Evolutionary conservation across 2,797 vertebrate species (phyloP).

Genomic region (Ctenochaetus hawaiiensis): DNA sequence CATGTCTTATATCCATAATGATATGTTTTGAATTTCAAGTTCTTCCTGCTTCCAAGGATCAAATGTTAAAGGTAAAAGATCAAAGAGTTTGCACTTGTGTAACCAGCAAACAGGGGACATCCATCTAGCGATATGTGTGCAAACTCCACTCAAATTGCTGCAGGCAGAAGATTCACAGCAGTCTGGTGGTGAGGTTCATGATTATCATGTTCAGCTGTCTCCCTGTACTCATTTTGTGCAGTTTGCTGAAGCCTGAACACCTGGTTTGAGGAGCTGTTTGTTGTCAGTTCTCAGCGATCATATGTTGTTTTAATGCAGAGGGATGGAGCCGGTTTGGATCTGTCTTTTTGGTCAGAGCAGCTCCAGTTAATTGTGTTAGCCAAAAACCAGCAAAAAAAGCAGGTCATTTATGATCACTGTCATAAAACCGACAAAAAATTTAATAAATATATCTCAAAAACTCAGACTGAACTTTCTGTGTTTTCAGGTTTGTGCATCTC

Average conservation of each 20-base stretch:
- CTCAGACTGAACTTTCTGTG: neutral
- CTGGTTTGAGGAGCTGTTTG: conserved; percentile 57
- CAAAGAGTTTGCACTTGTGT: conserved; percentile 53
- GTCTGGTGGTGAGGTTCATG: conserved; percentile 44
- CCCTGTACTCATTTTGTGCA: conserved; percentile 40
- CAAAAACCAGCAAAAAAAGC: conserved; percentile 15
- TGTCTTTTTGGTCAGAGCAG: conserved; percentile 28
- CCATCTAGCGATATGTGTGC: conserved; percentile 69
- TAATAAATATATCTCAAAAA: neutral
- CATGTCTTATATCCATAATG: conserved; percentile 66
- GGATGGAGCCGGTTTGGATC: neutral
- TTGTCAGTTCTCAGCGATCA: conserved; percentile 24
- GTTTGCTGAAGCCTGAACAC: conserved; percentile 49
- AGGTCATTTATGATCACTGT: neutral
- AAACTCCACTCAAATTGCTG: conserved; percentile 76
- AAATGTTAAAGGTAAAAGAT: conserved; percentile 61
- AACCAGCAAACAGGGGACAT: conserved; percentile 51
- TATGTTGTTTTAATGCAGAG: conserved; percentile 20
- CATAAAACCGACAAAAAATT: neutral
- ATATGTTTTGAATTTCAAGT: conserved; percentile 50
- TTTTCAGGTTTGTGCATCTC: conserved; percentile 1
- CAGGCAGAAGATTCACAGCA: conserved; percentile 48
- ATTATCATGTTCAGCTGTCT: conserved; percentile 38
- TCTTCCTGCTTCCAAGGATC: conserved; percentile 26
- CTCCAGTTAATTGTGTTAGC: conserved; percentile 2